These are phyloP conservation scores for Pseudomugil tenellus DNA, from an alignment of 2,797 vertebrate species.

Conservation along the genomic window DNA sequence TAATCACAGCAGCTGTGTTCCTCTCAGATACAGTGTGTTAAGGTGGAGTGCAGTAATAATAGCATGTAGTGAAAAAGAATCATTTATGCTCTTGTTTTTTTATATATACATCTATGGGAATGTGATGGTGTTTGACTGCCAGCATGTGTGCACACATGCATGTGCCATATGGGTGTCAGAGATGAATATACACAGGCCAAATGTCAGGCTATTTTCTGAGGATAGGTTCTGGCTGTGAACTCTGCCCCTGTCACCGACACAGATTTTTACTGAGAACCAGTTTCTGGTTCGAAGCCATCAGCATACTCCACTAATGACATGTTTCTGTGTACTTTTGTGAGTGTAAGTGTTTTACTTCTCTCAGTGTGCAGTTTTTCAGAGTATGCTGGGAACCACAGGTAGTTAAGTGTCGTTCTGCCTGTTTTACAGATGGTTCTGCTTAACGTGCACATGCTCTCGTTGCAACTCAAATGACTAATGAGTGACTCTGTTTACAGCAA, in stretches of 20 bases:
- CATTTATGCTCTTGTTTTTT: conserved; percentile 2
- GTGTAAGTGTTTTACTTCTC: not conserved
- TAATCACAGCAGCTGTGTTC: conserved; percentile 32
- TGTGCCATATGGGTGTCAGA: conserved; percentile 13
- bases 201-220: conserved; percentile 41
- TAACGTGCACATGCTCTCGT: not conserved
- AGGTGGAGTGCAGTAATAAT: conserved; percentile 11
- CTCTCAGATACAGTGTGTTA: conserved; percentile 6
- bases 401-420: conserved; percentile 7
- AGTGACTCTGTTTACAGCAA: not conserved
- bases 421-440: conserved; percentile 37
- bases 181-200: conserved; percentile 42
- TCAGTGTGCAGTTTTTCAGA: conserved; percentile 14
- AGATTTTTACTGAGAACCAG: conserved; percentile 31
- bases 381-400: conserved; percentile 6
- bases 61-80: not conserved
- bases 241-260: conserved; percentile 22
- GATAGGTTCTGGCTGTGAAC: conserved; percentile 23
- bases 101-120: not conserved
- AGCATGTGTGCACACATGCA: conserved; percentile 3
- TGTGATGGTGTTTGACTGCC: not conserved
- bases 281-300: conserved; percentile 18
- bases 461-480: conserved; percentile 12
- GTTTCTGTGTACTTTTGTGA: conserved; percentile 15
- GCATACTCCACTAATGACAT: conserved; percentile 18